Evolutionary conservation across 2,888 invertebrate species (phyloP).

Genomic region (Allolobophora icterica): DNA sequence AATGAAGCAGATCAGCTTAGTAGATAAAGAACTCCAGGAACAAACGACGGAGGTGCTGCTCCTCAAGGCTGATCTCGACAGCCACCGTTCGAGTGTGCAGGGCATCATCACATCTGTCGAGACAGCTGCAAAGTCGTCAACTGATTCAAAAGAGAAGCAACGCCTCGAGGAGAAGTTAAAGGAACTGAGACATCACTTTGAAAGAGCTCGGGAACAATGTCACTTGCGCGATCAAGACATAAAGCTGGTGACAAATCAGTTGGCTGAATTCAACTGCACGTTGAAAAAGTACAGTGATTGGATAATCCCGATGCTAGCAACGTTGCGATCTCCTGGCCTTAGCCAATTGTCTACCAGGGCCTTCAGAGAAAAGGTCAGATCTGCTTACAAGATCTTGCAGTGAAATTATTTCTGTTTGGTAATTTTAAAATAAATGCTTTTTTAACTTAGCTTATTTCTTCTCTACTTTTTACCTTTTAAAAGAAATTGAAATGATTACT

Average conservation of each 20-base stretch:
- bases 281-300: slow-evolving; percentile 56
- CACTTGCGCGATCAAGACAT: slow-evolving; percentile 81
- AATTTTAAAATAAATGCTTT: background rate
- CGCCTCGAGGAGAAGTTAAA: slow-evolving; percentile 87
- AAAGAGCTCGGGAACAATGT: slow-evolving; percentile 82
- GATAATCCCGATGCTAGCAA: slow-evolving; percentile 54
- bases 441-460: background rate
- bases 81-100: slow-evolving; percentile 83
- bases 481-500: background rate
- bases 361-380: slow-evolving; percentile 65
- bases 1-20: slow-evolving; percentile 59
- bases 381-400: background rate
- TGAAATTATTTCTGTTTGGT: background rate
- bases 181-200: slow-evolving; percentile 83
- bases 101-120: slow-evolving; percentile 42
- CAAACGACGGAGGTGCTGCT: slow-evolving; percentile 59
- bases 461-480: background rate
- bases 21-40: slow-evolving; percentile 53
- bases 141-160: slow-evolving; percentile 83
- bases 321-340: slow-evolving; percentile 71
- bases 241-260: slow-evolving; percentile 75
- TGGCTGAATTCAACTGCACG: slow-evolving; percentile 72
- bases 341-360: slow-evolving; percentile 68
- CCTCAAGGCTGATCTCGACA: slow-evolving; percentile 82
- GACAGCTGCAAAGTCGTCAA: slow-evolving; percentile 38